Percentiles rank a stretch among this genome's conserved stretches.
Evolutionary conservation across 2,888 invertebrate species (phyloP).

Genomic region (Caenorhabditis uteleia): DNA sequence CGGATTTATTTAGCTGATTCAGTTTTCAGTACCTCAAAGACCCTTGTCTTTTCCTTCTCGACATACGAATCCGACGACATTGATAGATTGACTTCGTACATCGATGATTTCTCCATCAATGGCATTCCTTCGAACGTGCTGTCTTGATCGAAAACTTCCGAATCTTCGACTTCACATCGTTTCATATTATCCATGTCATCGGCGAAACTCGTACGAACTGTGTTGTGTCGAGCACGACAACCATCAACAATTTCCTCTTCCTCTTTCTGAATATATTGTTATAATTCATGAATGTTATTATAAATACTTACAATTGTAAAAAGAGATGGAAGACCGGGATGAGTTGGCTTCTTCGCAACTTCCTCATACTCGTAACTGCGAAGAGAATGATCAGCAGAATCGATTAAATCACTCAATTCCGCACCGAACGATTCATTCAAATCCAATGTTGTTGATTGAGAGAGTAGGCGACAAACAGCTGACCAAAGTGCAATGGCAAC

Average conservation of each 20-base stretch:
- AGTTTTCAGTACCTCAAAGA: conserved; percentile 16
- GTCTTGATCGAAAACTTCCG: conserved; percentile 14
- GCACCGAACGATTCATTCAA: conserved; percentile 26
- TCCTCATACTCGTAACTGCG: conserved; percentile 2
- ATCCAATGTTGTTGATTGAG: conserved; percentile 21
- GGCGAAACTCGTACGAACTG: conserved; percentile 22
- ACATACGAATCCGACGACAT: conserved; percentile 1
- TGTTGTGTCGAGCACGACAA: conserved; percentile 28
- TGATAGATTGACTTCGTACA: conserved; percentile 1
- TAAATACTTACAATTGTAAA: background rate
- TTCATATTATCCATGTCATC: no score
- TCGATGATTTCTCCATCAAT: background rate
- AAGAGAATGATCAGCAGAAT: conserved; percentile 25
- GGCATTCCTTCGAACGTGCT: background rate
- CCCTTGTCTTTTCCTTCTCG: conserved; percentile 3
- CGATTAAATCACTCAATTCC: conserved; percentile 14
- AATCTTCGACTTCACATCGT: no score
- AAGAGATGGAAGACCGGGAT: background rate
- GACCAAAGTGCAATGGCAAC: conserved; percentile 48
- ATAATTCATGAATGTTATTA: background rate
- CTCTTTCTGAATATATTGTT: conserved; percentile 6
- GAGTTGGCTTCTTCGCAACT: no score
- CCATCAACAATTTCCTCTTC: conserved; percentile 28
- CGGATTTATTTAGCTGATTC: no score
- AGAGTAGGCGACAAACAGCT: conserved; percentile 26